Percentiles rank a stretch among this genome's conserved stretches.
Evolutionary conservation across 2,113 vertebrate genomes (phyloP).

Genomic region (Trematocara unimaculatum): DNA sequence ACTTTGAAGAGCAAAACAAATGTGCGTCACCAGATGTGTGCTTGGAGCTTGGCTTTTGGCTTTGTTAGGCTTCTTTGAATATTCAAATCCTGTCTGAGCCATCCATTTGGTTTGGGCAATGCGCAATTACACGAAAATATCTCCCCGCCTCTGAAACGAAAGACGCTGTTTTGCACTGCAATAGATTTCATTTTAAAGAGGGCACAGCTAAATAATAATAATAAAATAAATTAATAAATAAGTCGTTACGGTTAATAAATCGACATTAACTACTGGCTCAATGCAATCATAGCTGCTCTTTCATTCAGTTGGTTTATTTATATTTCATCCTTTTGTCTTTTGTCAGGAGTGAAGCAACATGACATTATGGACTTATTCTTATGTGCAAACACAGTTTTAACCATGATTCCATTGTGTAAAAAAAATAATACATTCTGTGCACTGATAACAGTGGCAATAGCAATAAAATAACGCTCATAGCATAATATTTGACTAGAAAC

Average conservation of each 20-base stretch:
- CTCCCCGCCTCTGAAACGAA: background rate
- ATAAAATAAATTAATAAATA: background rate
- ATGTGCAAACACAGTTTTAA: background rate
- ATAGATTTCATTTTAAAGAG: background rate
- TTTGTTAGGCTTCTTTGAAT: constrained; percentile 62
- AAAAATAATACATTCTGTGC: background rate
- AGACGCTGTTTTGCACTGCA: background rate
- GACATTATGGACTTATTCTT: background rate
- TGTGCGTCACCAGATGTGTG: constrained; percentile 67
- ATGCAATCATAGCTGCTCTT: background rate
- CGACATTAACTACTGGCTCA: background rate
- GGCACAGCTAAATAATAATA: background rate
- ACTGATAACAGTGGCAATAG: background rate
- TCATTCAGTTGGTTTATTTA: background rate
- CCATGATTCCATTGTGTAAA: background rate
- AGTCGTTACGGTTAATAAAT: background rate
- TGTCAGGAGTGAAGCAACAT: background rate
- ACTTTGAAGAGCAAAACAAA: constrained; percentile 35
- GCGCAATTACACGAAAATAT: background rate
- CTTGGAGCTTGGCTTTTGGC: constrained; percentile 72
- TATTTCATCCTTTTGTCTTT: background rate
- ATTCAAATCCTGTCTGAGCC: constrained; percentile 56
- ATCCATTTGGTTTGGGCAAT: background rate
- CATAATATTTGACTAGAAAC: background rate
- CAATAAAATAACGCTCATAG: background rate